Evolutionary conservation across 2,888 invertebrate genomes (phyloP), one percentile per base, ranked within the genome.

Genomic region (Beris chalybata): DNA sequence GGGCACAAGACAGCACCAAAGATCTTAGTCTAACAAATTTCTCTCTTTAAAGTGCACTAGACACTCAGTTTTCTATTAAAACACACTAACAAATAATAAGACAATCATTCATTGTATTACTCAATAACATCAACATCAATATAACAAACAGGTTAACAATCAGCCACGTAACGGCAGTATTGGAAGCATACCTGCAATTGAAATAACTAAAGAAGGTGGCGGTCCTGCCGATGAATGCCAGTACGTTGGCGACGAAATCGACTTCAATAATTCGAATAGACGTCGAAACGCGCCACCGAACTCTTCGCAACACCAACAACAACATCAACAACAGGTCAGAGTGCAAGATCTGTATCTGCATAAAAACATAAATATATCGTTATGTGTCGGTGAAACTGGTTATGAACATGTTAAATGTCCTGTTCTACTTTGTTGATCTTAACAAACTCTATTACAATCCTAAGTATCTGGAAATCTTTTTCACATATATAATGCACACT

Each of bases 141-240:
- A 47, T 57, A 57, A 65, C 44, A 70, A n/a, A 72, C 71, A 72
- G 70, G 70, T 67, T 43, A 69, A 65, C 58, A 67, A 68, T 67
- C 69, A 69, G 48, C 67, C 53, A 58, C 63, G 56, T 52, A 70
- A 63, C 58, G 63, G 65, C 48, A 64, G 65, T 64, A 55, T 65
- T 47, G 69, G 71, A 58, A 52, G 67, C 86, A 74, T 79, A 82
- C 76, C 73, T 83, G 76, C 77, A 83, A 74, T 70, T 77, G 70
- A 70, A 70, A 69, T 71, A 65, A 71, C 69, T 32, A 68, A 68
- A 70, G 69, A 68, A 38, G 76, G 75, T 71, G 76, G 74, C 38
- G 61, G 52, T 48, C 53, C 45, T 12, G 88, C 89, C 67, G 85
- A 85, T 73, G 85, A 85, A 72, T 71, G 68, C 48, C 54, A 67